A percentile compares a stretch with the other conserved stretches of the same genome.
phyloP scores from a whole-genome alignment of 2,113 vertebrate genomes.

The Platanista minor region DNA sequence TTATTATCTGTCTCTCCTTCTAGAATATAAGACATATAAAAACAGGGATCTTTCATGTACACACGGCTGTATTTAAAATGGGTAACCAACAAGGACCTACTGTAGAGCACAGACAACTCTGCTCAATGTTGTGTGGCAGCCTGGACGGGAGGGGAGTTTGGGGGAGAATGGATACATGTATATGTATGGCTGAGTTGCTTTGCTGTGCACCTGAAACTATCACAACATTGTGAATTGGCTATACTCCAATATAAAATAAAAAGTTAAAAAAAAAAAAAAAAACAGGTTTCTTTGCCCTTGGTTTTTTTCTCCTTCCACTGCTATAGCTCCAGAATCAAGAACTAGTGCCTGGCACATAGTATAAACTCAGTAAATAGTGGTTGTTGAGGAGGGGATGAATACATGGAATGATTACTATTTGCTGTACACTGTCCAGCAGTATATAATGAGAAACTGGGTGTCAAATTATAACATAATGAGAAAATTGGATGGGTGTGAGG shows the following conservation, averaged over 20 bases:
- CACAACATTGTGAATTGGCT: no score
- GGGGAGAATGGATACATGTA: no score
- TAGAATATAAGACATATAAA: background rate
- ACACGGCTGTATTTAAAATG: no score
- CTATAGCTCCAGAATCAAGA: background rate
- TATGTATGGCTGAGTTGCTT: no score
- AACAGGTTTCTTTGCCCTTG: background rate
- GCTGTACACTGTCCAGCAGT: background rate
- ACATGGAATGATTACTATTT: background rate
- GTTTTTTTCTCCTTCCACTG: background rate
- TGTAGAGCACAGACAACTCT: no score
- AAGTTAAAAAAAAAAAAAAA: no score
- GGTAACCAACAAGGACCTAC: no score
- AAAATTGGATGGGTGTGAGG: fast-evolving
- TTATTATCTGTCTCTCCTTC: background rate
- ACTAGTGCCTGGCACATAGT: background rate
- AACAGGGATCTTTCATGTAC: background rate
- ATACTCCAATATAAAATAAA: no score
- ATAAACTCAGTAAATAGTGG: background rate
- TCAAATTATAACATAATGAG: background rate
- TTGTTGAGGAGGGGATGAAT: background rate
- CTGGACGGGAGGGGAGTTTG: no score
- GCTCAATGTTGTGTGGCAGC: no score
- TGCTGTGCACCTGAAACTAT: no score
- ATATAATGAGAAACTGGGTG: no score